Percentiles rank a stretch among this genome's conserved stretches.
These are phyloP conservation scores for Hafferia zeledoni DNA, from an alignment of 2,797 vertebrate species.

Conservation along the genomic window DNA sequence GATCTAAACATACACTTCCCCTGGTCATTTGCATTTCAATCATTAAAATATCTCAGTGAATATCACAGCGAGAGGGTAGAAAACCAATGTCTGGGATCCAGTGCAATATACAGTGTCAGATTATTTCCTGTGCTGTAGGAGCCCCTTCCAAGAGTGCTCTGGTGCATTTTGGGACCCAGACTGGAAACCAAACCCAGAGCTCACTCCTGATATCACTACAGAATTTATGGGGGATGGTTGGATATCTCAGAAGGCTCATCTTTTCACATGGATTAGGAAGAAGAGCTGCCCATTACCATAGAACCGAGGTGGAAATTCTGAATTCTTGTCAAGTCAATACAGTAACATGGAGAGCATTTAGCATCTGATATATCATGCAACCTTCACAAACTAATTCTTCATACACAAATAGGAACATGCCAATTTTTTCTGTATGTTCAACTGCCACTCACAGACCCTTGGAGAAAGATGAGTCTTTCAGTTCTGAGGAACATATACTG, in stretches of 20 bases:
- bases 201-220: not conserved
- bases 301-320: not conserved
- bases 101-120: not conserved
- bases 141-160: not conserved
- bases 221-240: not conserved
- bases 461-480: not conserved
- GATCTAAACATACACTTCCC: not conserved
- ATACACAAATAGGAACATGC: not conserved
- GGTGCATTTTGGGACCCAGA: not conserved
- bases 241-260: not conserved
- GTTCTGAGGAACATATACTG: not conserved
- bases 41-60: not conserved
- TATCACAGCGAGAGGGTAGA: not conserved
- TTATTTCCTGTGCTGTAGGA: not conserved
- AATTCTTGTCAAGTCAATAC: not conserved
- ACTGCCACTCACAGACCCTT: not conserved
- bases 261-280: not conserved
- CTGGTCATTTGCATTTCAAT: not conserved
- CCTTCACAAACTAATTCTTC: not conserved
- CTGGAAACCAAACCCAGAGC: not conserved
- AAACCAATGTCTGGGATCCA: not conserved
- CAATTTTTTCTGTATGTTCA: not conserved
- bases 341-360: not conserved
- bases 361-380: not conserved
- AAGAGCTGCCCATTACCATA: not conserved